phyloP scores from a whole-genome alignment of 1,140 invertebrate genomes.

The Drosophila willistoni region DNA sequence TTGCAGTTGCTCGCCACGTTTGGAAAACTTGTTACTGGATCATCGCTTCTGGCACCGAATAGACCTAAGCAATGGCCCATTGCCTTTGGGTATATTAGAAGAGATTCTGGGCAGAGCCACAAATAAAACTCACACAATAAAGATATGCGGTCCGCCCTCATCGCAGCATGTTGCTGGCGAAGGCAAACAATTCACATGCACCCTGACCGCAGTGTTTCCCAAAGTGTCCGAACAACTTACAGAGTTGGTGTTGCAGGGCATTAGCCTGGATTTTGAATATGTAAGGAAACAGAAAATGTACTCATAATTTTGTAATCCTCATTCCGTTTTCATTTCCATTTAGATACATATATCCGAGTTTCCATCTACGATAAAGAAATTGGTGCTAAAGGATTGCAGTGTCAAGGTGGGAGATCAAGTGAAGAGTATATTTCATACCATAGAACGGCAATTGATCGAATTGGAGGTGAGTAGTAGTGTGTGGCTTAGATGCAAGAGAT shows the following conservation, averaged over 20 bases:
- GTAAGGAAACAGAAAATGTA: slow-evolving; percentile 57
- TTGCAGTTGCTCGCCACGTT: slow-evolving; percentile 83
- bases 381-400: slow-evolving; percentile 85
- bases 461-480: slow-evolving; percentile 85
- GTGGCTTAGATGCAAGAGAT: not conserved
- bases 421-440: slow-evolving; percentile 85
- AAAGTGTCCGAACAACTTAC: slow-evolving; percentile 78
- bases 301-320: not conserved
- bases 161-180: slow-evolving; percentile 72
- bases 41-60: slow-evolving; percentile 84
- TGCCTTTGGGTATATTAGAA: slow-evolving; percentile 83
- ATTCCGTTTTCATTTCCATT: not conserved
- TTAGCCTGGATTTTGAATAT: slow-evolving; percentile 83
- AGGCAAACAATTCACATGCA: slow-evolving; percentile 67
- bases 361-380: slow-evolving; percentile 84
- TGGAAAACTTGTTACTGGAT: slow-evolving; percentile 83
- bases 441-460: slow-evolving; percentile 85
- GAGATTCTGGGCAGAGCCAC: slow-evolving; percentile 83
- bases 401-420: slow-evolving; percentile 83
- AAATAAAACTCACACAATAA: slow-evolving; percentile 83
- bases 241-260: slow-evolving; percentile 84
- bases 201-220: slow-evolving; percentile 70
- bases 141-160: slow-evolving; percentile 81
- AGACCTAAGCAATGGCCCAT: slow-evolving; percentile 83
- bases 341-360: slow-evolving; percentile 85